Percentiles rank a stretch among this genome's conserved stretches.
Conservation (phyloP, 1,140 invertebrate genomes). For the Rhopalosiphum maidis region DNA sequence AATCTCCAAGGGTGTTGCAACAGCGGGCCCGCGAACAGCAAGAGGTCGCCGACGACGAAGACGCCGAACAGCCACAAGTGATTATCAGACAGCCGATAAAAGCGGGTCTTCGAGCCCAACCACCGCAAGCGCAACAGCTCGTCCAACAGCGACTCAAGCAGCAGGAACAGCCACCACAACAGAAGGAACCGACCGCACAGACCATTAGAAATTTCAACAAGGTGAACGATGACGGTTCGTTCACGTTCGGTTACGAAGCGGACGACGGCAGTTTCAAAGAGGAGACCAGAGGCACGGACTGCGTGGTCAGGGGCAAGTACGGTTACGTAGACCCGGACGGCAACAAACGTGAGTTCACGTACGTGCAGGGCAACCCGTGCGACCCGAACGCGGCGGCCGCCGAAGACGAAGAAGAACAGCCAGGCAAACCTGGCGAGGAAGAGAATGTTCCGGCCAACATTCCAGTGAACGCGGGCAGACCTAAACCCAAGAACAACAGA, state of each 20-base stretch:
- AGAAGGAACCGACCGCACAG: slow-evolving; percentile 75
- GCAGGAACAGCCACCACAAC: neutral
- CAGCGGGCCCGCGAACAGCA: neutral
- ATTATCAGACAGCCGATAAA: neutral
- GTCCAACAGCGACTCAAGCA: neutral
- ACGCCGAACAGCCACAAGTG: neutral
- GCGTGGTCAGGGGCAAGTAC: slow-evolving; percentile 86
- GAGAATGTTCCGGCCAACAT: slow-evolving; percentile 62
- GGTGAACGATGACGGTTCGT: slow-evolving; percentile 83
- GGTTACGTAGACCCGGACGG: slow-evolving; percentile 88
- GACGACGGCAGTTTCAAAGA: slow-evolving; percentile 90
- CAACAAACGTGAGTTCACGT: slow-evolving; percentile 85
- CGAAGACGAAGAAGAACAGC: slow-evolving; percentile 65
- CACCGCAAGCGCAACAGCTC: neutral
- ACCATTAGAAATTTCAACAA: slow-evolving; percentile 83
- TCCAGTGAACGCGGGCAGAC: slow-evolving; percentile 58
- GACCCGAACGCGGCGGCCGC: slow-evolving; percentile 79
- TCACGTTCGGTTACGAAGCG: slow-evolving; percentile 87
- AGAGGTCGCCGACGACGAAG: neutral
- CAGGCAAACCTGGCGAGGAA: slow-evolving; percentile 59
- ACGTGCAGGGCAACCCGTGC: slow-evolving; percentile 89
- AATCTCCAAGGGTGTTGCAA: slow-evolving; percentile 1
- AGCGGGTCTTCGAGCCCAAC: neutral
- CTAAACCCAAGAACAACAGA: slow-evolving; percentile 62
- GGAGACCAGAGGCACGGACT: slow-evolving; percentile 84